These are phyloP conservation scores for Thrips palmi DNA, from an alignment of 1,140 invertebrate species.

Conservation along the genomic window DNA sequence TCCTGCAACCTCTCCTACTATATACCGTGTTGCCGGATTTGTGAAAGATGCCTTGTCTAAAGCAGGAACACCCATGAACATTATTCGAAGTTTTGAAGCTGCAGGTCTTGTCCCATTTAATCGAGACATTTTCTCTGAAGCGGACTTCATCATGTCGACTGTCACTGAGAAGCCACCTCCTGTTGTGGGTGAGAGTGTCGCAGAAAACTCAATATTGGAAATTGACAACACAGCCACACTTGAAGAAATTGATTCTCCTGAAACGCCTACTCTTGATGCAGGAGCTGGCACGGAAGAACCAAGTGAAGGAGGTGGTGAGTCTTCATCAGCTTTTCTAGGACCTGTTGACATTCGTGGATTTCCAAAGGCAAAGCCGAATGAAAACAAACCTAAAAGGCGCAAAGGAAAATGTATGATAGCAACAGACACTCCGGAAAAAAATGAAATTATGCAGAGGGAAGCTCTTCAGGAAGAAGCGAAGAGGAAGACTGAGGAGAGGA, in stretches of 20 bases:
- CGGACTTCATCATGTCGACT: conserved; percentile 17
- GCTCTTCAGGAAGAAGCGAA: too few species aligned
- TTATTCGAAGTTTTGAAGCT: neutral
- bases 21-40: too few species aligned
- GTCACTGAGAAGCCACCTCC: conserved; percentile 20
- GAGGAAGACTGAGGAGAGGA: too few species aligned
- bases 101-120: neutral
- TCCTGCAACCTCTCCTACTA: conserved; percentile 13
- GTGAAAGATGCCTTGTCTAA: too few species aligned
- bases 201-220: neutral
- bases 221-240: neutral
- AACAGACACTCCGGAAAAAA: conserved; percentile 7
- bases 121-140: conserved; percentile 8
- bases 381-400: neutral
- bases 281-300: neutral
- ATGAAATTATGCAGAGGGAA: conserved; percentile 6
- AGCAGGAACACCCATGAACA: conserved; percentile 1
- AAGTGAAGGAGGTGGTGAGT: neutral
- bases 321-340: conserved; percentile 1
- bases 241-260: neutral
- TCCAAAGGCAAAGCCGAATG: conserved; percentile 5
- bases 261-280: neutral
- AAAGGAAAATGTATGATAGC: conserved; percentile 4
- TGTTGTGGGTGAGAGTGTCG: neutral
- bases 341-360: conserved; percentile 4